Conservation (phyloP, 64 coral and sea anemone genomes). For the Pocillopora damicornis region DNA sequence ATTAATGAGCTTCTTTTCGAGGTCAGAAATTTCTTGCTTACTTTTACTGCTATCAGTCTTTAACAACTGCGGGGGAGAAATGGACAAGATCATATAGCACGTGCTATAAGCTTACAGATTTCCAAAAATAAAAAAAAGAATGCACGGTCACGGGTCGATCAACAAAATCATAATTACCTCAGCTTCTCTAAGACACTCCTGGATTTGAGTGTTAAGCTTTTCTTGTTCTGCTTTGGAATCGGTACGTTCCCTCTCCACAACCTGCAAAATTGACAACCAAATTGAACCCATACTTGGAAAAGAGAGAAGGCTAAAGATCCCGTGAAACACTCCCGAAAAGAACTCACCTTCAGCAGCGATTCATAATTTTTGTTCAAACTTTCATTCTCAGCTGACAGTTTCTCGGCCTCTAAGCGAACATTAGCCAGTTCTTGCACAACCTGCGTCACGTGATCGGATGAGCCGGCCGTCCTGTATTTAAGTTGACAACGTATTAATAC, state of each 20-base stretch:
- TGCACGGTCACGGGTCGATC: too few relatives aligned
- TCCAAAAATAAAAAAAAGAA: background rate
- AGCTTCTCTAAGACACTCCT: constrained; percentile 5
- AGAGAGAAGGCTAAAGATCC: background rate
- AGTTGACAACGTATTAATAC: background rate
- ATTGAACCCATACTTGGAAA: background rate
- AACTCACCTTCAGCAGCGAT: constrained; percentile 5
- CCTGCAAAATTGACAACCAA: background rate
- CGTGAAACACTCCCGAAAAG: background rate
- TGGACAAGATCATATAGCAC: background rate
- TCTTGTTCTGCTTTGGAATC: constrained; percentile 34
- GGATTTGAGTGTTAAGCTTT: constrained; percentile 9
- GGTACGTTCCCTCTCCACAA: constrained; percentile 24
- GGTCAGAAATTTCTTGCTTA: constrained; percentile 24
- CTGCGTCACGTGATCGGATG: background rate
- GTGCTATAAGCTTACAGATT: background rate
- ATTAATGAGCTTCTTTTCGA: constrained; percentile 29
- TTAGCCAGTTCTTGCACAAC: constrained; percentile 2
- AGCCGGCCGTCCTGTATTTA: background rate
- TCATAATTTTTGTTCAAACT: constrained; percentile 40
- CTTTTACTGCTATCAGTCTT: background rate
- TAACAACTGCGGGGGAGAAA: background rate
- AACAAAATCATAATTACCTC: constrained; percentile 3
- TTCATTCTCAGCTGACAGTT: constrained; percentile 32
- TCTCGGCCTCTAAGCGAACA: constrained; percentile 5